Percentiles rank a stretch among this genome's conserved stretches.
phyloP scores from a whole-genome alignment of 2,888 invertebrate genomes.

The Acanthosepion lycidas region DNA sequence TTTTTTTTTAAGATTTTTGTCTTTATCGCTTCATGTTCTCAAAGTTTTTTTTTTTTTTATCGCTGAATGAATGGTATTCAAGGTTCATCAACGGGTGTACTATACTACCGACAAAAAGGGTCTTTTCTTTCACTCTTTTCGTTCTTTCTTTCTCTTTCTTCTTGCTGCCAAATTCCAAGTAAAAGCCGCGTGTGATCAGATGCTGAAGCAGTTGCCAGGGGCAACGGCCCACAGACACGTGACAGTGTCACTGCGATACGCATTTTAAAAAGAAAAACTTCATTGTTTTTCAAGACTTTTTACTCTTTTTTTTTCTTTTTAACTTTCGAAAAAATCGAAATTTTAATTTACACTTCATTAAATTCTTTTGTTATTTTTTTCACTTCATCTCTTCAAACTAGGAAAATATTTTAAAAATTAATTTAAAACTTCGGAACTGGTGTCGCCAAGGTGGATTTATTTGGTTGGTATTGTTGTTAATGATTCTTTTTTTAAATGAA shows the following conservation, averaged over 20 bases:
- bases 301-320: neutral
- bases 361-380: neutral
- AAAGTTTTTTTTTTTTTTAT: too few species aligned
- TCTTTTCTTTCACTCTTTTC: too few species aligned
- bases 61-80: too few species aligned
- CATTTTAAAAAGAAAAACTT: neutral
- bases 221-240: neutral
- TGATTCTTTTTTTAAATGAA: neutral
- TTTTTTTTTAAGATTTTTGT: too few species aligned
- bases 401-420: neutral
- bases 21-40: too few species aligned
- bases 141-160: too few species aligned
- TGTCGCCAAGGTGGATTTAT: neutral
- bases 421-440: conserved; percentile 33
- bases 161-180: neutral
- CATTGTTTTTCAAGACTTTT: neutral
- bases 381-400: neutral
- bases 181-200: neutral
- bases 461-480: neutral
- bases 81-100: too few species aligned
- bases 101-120: too few species aligned
- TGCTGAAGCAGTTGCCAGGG: neutral
- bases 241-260: neutral
- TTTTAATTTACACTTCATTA: neutral
- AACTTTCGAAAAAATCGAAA: neutral